Conservation (phyloP, 2,888 invertebrate species). For the Drosophila putrida region DNA sequence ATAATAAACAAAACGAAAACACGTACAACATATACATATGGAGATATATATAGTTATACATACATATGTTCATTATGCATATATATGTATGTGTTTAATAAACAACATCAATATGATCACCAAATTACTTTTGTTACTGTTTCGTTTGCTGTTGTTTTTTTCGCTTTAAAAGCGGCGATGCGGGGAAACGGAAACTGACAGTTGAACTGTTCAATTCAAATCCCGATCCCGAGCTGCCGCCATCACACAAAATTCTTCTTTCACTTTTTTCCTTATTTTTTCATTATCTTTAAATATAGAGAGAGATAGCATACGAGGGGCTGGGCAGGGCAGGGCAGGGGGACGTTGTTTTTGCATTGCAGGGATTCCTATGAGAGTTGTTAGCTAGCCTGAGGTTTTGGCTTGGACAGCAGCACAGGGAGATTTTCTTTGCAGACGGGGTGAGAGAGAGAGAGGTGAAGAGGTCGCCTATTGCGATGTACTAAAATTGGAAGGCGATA, state of each 20-base stretch:
- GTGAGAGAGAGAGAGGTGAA: not conserved
- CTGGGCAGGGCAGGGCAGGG: constrained; percentile 23
- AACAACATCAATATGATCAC: constrained; percentile 73
- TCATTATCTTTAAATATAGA: constrained; percentile 16
- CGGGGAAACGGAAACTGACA: constrained; percentile 23
- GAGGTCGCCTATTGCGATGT: constrained; percentile 60
- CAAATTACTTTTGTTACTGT: constrained; percentile 63
- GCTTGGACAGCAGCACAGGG: constrained; percentile 39
- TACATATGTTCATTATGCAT: constrained; percentile 21
- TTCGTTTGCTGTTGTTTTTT: constrained; percentile 38
- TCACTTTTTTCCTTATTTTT: constrained; percentile 5
- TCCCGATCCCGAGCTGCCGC: constrained; percentile 30
- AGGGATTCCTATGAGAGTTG: constrained; percentile 36
- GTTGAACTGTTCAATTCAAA: constrained; percentile 49
- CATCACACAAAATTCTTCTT: constrained; percentile 61
- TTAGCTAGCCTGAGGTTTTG: constrained; percentile 24
- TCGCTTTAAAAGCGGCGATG: constrained; percentile 7
- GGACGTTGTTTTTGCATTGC: constrained; percentile 7
- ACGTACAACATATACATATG: constrained; percentile 20
- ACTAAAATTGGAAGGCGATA: constrained; percentile 72
- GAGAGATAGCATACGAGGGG: constrained; percentile 56
- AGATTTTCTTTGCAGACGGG: constrained; percentile 28
- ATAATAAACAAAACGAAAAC: constrained; percentile 5
- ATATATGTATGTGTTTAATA: constrained; percentile 32
- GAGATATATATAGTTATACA: constrained; percentile 20